Evolutionary conservation across 2,113 vertebrate genomes (phyloP).

Genomic region (Heterotilapia buettikoferi): DNA sequence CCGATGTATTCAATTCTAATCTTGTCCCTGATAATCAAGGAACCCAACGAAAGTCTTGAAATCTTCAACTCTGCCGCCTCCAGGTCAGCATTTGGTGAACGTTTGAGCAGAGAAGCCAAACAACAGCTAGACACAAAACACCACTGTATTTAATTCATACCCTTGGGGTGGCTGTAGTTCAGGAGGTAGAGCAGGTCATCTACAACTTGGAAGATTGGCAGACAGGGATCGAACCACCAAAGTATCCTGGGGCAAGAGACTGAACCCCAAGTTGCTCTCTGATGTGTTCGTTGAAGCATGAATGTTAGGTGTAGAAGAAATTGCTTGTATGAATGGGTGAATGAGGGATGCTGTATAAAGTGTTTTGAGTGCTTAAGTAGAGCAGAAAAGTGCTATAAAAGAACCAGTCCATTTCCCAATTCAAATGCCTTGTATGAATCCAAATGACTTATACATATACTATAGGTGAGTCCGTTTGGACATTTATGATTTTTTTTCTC

Average conservation of each 20-base stretch:
- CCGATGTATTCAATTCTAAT: not conserved
- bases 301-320: not conserved
- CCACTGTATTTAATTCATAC: slow-evolving; percentile 18
- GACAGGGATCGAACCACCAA: too few species aligned
- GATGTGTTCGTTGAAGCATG: not conserved
- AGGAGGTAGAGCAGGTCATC: not conserved
- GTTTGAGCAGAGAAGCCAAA: not conserved
- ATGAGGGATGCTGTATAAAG: not conserved
- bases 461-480: not conserved
- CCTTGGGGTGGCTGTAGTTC: not conserved
- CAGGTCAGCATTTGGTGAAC: not conserved
- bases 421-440: slow-evolving; percentile 27
- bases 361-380: not conserved
- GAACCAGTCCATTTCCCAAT: not conserved
- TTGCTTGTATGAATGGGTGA: not conserved
- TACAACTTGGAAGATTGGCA: not conserved
- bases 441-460: slow-evolving; percentile 2
- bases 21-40: not conserved
- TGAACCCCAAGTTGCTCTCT: not conserved
- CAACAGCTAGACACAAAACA: not conserved
- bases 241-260: not conserved
- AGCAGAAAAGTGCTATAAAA: not conserved
- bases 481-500: not conserved
- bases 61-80: not conserved
- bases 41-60: not conserved